phyloP scores from a whole-genome alignment of 2,797 vertebrate genomes.

The Peromyscus eremicus region DNA sequence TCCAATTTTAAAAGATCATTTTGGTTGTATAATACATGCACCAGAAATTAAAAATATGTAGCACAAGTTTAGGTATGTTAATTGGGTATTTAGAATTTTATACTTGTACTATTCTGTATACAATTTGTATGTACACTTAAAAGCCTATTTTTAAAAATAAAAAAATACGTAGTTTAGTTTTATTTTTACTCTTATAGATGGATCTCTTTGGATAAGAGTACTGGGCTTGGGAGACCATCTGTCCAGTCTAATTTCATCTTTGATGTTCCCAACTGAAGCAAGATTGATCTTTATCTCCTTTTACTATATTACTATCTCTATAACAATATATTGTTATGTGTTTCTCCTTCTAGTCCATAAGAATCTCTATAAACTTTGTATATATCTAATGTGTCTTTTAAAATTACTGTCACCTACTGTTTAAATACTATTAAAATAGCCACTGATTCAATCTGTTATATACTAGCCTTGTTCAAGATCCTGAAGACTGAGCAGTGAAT shows the following conservation, averaged over 20 bases:
- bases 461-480: background rate
- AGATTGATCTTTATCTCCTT: slow-evolving; percentile 6
- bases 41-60: background rate
- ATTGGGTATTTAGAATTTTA: slow-evolving; percentile 43
- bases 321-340: background rate
- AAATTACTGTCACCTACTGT: background rate
- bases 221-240: background rate
- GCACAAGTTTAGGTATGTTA: background rate
- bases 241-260: background rate
- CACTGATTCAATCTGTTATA: background rate
- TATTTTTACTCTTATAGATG: background rate
- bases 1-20: background rate
- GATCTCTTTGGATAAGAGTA: background rate
- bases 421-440: background rate
- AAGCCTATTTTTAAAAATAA: slow-evolving; percentile 47
- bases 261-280: background rate
- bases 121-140: background rate
- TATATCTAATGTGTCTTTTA: slow-evolving; percentile 4
- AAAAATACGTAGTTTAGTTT: slow-evolving; percentile 17
- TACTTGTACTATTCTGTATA: background rate
- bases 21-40: background rate
- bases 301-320: background rate
- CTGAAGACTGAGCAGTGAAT: background rate
- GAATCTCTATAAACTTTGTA: background rate
- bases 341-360: slow-evolving; percentile 32